Conservation (phyloP, 2,888 invertebrate species). For the Chironomus riparius region DNA sequence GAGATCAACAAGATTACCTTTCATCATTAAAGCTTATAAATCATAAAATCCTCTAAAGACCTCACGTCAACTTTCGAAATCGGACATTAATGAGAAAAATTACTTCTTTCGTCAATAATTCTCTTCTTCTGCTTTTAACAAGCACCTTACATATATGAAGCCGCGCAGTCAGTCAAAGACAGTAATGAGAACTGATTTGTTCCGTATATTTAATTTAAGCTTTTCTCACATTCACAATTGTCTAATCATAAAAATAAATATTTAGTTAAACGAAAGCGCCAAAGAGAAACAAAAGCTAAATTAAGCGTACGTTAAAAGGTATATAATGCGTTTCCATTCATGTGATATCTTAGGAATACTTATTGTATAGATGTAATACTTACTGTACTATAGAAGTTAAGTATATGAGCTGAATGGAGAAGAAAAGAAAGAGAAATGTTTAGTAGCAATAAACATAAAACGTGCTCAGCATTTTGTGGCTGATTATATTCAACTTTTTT, state of each 20-base stretch:
- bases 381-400: too few species aligned
- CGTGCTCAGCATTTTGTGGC: conserved; percentile 22
- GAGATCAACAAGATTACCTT: background rate
- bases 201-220: conserved; percentile 8
- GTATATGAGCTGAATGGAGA: background rate
- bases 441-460: conserved; percentile 24
- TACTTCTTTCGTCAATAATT: background rate
- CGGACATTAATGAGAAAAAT: background rate
- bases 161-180: background rate
- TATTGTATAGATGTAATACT: too few species aligned
- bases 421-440: background rate
- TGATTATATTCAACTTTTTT: background rate
- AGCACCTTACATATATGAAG: background rate
- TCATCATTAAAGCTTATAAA: background rate
- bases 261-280: conserved; percentile 5
- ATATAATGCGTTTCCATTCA: conserved; percentile 4
- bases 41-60: background rate
- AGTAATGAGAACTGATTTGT: background rate
- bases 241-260: conserved; percentile 27
- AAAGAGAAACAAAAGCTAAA: conserved; percentile 19
- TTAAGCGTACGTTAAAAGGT: conserved; percentile 18
- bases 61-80: background rate
- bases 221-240: conserved; percentile 22
- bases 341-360: background rate
- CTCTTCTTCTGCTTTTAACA: background rate